A percentile compares a stretch with the other conserved stretches of the same genome.
These are phyloP conservation scores for Frankliniella fusca DNA, from an alignment of 2,888 invertebrate genomes.

Conservation along the genomic window DNA sequence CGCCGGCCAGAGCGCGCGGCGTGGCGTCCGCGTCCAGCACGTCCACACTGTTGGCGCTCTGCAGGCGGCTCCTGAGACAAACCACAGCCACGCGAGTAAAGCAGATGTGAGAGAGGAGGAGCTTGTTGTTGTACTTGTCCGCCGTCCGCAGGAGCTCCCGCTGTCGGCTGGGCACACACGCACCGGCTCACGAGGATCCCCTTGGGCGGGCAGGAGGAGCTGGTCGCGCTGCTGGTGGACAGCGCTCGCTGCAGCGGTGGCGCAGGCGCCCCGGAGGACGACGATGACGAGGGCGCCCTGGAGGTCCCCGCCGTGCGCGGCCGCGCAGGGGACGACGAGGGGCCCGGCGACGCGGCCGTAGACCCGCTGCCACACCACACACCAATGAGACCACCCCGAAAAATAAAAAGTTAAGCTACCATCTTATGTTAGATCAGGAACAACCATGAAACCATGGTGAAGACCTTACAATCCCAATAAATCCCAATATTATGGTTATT, in stretches of 20 bases:
- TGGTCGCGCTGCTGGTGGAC: slow-evolving; percentile 1
- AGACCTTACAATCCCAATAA: too few species aligned
- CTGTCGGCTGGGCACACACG: neutral
- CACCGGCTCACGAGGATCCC: slow-evolving; percentile 3
- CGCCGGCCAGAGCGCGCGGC: neutral
- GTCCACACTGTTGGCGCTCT: slow-evolving; percentile 8
- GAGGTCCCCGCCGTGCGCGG: slow-evolving; percentile 3
- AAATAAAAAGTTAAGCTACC: neutral
- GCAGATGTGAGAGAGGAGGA: neutral
- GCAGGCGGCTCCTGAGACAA: neutral
- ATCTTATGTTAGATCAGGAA: neutral
- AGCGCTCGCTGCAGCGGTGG: neutral
- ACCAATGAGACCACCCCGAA: neutral
- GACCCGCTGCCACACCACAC: neutral
- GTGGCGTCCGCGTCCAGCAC: slow-evolving; percentile 11
- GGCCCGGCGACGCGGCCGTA: neutral
- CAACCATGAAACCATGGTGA: too few species aligned
- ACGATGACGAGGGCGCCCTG: neutral
- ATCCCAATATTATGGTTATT: too few species aligned
- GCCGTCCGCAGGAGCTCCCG: neutral
- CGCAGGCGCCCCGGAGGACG: neutral
- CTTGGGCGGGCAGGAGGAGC: neutral
- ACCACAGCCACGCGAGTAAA: too few species aligned
- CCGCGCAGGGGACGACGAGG: neutral
- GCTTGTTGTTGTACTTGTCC: too few species aligned